Evolutionary conservation across 1,140 invertebrate genomes (phyloP).

Genomic region (Drosophila subobscura): DNA sequence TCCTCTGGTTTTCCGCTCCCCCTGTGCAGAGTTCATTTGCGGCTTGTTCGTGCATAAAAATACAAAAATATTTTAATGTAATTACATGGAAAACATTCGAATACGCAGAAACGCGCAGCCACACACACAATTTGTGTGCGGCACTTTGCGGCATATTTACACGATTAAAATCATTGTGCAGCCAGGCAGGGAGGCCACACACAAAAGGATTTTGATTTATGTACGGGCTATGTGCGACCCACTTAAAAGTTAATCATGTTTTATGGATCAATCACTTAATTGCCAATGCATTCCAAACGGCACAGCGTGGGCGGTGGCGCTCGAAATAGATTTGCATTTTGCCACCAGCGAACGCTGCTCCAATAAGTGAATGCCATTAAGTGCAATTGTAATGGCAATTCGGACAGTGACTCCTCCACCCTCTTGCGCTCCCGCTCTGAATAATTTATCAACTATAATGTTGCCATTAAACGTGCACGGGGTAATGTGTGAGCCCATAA

Average conservation of each 20-base stretch:
- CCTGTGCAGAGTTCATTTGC: not conserved
- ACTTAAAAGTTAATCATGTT: constrained; percentile 6
- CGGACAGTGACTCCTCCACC: constrained; percentile 24
- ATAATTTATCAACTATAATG: constrained; percentile 57
- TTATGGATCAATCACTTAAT: constrained; percentile 25
- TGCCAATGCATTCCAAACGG: not conserved
- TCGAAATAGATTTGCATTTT: constrained; percentile 28
- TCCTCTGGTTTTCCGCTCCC: not conserved
- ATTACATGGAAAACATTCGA: constrained; percentile 14
- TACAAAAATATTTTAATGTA: constrained; percentile 33
- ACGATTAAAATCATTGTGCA: not conserved
- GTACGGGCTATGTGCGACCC: not conserved
- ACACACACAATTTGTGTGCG: not conserved
- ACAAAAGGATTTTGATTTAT: constrained; percentile 31
- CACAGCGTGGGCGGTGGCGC: constrained; percentile 16
- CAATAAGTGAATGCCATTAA: constrained; percentile 34
- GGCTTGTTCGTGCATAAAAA: constrained; percentile 25
- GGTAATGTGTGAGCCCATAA: constrained; percentile 31
- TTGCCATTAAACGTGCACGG: constrained; percentile 47
- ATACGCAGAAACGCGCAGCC: not conserved
- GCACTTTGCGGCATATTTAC: not conserved
- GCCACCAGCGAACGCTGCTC: not conserved
- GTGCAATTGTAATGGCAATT: constrained; percentile 30
- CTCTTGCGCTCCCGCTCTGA: constrained; percentile 12
- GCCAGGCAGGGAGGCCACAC: too few species aligned